phyloP scores from a whole-genome alignment of 2,797 vertebrate genomes.

The Microhierax caerulescens region DNA sequence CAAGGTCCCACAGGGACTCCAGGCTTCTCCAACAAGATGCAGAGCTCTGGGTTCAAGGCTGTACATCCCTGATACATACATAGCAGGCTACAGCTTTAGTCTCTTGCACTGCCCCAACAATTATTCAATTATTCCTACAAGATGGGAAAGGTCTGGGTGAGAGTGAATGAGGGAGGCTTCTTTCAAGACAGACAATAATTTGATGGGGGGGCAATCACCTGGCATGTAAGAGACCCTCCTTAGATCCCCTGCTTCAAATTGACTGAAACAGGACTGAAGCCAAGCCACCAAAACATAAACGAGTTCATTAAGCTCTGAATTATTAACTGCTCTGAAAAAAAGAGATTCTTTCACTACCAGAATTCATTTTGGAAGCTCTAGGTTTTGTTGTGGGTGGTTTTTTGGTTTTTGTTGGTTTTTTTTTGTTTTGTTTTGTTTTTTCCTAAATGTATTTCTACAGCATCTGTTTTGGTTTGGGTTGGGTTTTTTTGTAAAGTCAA shows the following conservation, averaged over 20 bases:
- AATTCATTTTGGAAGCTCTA: background rate
- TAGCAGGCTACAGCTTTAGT: background rate
- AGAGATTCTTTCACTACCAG: background rate
- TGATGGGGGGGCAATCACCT: background rate
- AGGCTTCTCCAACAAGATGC: background rate
- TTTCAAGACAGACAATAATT: background rate
- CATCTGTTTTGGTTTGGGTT: background rate
- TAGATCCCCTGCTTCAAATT: background rate
- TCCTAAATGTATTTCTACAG: background rate
- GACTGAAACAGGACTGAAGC: background rate
- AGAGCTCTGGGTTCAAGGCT: background rate
- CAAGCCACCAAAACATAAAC: background rate
- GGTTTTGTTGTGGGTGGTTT: no score
- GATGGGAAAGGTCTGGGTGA: background rate
- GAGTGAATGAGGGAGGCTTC: background rate
- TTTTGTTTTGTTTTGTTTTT: background rate
- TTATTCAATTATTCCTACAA: slow-evolving; percentile 2
- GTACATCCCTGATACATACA: background rate
- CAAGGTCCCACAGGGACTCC: background rate
- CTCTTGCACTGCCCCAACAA: background rate
- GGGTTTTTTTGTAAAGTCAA: background rate
- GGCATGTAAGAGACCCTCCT: background rate
- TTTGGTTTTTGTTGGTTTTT: no score
- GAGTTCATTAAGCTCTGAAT: background rate
- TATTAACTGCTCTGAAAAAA: background rate